These are phyloP conservation scores for Eufriesea mexicana DNA, from an alignment of 1,140 invertebrate species.

Conservation along the genomic window DNA sequence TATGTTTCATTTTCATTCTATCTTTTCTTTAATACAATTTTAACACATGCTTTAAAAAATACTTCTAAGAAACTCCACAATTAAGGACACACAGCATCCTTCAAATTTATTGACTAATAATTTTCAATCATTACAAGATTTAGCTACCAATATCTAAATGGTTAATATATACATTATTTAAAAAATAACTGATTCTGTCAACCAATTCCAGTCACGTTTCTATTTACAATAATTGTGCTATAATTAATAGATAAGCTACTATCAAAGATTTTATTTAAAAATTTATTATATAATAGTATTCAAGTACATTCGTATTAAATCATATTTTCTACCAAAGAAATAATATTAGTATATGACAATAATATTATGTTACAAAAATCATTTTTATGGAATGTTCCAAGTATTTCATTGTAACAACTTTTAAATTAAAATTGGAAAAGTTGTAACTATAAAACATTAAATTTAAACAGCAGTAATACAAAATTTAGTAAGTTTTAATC, in stretches of 20 bases:
- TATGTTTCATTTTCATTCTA: conserved; percentile 56
- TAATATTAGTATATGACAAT: background rate
- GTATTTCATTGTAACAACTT: background rate
- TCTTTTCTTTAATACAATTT: conserved; percentile 39
- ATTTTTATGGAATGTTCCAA: background rate
- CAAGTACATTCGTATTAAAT: background rate
- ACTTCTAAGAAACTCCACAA: conserved; percentile 4
- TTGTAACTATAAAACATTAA: no score
- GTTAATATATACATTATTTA: background rate
- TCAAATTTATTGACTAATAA: background rate
- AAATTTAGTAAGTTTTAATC: background rate
- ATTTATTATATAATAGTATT: background rate
- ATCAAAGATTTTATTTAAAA: background rate
- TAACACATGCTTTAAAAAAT: conserved; percentile 39
- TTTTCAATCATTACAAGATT: background rate
- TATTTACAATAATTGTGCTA: conserved; percentile 56
- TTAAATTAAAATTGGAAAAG: background rate
- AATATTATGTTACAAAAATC: background rate
- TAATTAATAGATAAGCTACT: background rate
- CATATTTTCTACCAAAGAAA: background rate
- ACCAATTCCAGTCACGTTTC: conserved; percentile 61
- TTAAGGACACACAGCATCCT: background rate
- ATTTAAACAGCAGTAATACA: background rate
- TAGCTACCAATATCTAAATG: background rate
- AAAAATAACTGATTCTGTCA: conserved; percentile 55